Conservation (phyloP, 2,888 invertebrate genomes). For the Rhyacophila evoluta region DNA sequence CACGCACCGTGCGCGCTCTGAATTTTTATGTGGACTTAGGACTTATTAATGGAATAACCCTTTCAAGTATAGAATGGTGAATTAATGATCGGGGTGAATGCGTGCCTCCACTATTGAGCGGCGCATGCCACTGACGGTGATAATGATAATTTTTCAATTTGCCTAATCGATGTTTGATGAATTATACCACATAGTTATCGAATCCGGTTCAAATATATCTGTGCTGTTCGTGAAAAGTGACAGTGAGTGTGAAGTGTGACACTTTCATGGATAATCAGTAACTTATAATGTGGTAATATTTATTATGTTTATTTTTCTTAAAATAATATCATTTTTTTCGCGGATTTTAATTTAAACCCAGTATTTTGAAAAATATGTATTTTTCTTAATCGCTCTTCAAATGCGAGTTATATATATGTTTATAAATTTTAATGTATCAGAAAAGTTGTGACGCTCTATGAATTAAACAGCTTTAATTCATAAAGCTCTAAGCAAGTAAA, state of each 20-base stretch:
- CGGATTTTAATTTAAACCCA: no score
- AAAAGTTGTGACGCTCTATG: no score
- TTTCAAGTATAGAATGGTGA: conserved; percentile 22
- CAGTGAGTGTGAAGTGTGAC: conserved; percentile 6
- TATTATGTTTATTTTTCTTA: neutral
- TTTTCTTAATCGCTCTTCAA: no score
- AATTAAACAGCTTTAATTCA: neutral
- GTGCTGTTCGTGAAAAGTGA: conserved; percentile 3
- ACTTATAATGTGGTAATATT: neutral
- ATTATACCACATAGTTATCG: neutral
- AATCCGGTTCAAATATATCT: neutral
- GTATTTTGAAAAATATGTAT: no score
- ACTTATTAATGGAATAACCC: conserved; percentile 24
- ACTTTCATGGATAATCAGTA: neutral
- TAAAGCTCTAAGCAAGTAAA: no score
- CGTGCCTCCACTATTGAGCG: conserved; percentile 22
- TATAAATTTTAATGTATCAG: no score
- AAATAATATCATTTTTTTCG: neutral
- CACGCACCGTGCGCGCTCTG: conserved; percentile 14
- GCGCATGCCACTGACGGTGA: conserved; percentile 1
- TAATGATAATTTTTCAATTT: conserved; percentile 20
- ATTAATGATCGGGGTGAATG: conserved; percentile 22
- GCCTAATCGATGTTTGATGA: conserved; percentile 20
- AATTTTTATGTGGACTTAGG: conserved; percentile 22
- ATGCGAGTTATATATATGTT: no score